These are phyloP conservation scores for Rousettus leschenaultii DNA, from an alignment of 2,113 vertebrate genomes.

Conservation along the genomic window DNA sequence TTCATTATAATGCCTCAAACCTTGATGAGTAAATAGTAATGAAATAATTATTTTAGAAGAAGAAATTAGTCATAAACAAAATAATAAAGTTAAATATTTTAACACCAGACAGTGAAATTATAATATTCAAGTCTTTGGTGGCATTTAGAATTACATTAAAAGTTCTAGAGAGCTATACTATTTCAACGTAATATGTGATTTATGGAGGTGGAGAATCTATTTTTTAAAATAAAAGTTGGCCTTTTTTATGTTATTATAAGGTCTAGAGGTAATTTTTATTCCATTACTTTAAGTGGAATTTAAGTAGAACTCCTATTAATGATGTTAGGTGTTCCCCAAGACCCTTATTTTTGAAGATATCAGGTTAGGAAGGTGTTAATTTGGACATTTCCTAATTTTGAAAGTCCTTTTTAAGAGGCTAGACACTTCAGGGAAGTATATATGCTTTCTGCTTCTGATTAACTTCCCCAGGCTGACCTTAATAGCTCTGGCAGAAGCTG, in stretches of 20 bases:
- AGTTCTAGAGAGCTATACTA: background rate
- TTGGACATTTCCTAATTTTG: background rate
- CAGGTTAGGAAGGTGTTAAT: background rate
- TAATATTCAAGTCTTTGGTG: background rate
- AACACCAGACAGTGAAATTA: background rate
- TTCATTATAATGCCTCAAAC: background rate
- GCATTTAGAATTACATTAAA: slow-evolving; percentile 1
- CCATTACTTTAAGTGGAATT: background rate
- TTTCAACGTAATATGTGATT: background rate
- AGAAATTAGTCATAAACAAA: background rate
- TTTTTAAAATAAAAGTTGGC: background rate
- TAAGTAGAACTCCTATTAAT: background rate
- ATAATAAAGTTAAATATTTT: background rate
- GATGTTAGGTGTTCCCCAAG: background rate
- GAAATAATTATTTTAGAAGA: background rate
- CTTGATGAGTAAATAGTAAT: background rate
- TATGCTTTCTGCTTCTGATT: background rate
- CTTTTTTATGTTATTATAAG: background rate
- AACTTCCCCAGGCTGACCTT: background rate
- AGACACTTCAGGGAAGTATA: background rate
- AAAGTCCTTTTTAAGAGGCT: background rate
- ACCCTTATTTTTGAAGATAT: background rate
- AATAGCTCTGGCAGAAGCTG: background rate
- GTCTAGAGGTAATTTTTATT: background rate
- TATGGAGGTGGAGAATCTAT: background rate